Base-by-base conservation (phyloP, 2,113 vertebrate genomes). In the Oncorhynchus masou region DNA sequence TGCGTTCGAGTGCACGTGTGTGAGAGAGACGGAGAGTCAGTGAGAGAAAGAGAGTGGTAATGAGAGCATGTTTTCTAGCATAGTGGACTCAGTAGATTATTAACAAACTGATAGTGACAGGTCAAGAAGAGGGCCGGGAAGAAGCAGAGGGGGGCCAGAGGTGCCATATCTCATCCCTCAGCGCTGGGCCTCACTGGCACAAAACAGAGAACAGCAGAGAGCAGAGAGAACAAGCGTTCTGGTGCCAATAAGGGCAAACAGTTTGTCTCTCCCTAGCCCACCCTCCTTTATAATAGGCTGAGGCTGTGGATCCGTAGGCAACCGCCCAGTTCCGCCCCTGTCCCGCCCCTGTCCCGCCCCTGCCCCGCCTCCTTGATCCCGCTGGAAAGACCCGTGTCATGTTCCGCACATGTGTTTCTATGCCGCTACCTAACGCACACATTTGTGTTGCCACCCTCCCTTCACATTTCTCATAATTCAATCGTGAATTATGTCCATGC, bases 181-280 rank as follows among this genome's bases (percentile, higher is more conserved):
- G 85, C 81, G 76, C 81, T 84, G 86, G 79, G 72, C 72, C 59
- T n/a, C 20, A 70, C 83, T 85, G 74, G 88, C 81, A 87, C 80
- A 75, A 80, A 83, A 76, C 68, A 75, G 75, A 70, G 74, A 54
- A 80, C 74, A 71, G 27, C 74, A 79, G 78, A 45, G 9, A 16
- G 51, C 65, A 77, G 73, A 81, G 62, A n/a, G 85, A 78, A 81
- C 70, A 72, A 77, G 67, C 24, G 29, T 78, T 71, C 60, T 19
- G 45, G 8, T 22, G 79, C 82, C 76, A 73, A 70, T 74, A 87
- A 84, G 77, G 80, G 67, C 80, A 66, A 16, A 65, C 39, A 45
- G 39, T 12, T 45, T 19, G 4, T 16, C 71, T 83, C 79, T 81
- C 77, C 79, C 76, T 71, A 80, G 27, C 59, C 64, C 69, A 77